phyloP scores from a whole-genome alignment of 2,113 vertebrate genomes.

The Engraulis encrasicolus region DNA sequence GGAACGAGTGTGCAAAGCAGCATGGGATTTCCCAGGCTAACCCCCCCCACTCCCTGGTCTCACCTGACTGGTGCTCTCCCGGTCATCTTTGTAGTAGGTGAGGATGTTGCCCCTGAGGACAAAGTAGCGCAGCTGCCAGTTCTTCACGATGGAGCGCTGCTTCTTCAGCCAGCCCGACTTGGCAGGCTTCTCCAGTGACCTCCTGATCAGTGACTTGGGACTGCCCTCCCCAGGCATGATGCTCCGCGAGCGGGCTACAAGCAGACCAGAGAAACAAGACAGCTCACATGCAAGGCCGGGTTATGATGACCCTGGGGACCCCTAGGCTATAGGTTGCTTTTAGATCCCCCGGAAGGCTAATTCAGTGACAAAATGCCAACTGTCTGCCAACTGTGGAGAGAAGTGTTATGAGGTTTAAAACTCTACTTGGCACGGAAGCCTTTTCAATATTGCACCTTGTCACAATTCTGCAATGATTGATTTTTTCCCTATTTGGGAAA shows the following conservation, averaged over 20 bases:
- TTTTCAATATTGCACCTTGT: too few species aligned
- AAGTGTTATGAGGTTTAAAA: too few species aligned
- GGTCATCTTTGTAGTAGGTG: slow-evolving; percentile 92
- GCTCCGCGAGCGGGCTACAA: slow-evolving; percentile 89
- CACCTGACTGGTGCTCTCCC: slow-evolving; percentile 87
- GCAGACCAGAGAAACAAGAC: slow-evolving; percentile 19
- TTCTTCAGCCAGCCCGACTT: slow-evolving; percentile 95
- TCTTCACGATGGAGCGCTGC: slow-evolving; percentile 91
- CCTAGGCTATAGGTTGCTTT: too few species aligned
- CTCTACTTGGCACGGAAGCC: too few species aligned
- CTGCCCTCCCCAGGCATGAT: slow-evolving; percentile 81
- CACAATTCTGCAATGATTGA: too few species aligned
- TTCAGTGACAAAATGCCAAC: too few species aligned
- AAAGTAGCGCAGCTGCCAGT: slow-evolving; percentile 94
- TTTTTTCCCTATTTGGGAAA: too few species aligned
- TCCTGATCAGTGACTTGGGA: slow-evolving; percentile 54
- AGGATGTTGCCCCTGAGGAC: slow-evolving; percentile 85
- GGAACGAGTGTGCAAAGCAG: too few species aligned
- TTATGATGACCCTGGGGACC: neutral
- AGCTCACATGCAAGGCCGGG: neutral
- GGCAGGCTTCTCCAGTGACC: slow-evolving; percentile 81
- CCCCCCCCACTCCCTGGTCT: slow-evolving; percentile 27
- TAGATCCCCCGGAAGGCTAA: too few species aligned
- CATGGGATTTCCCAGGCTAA: too few species aligned
- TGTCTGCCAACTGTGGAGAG: too few species aligned